Conservation (phyloP, 2,113 vertebrate species). For the Protomyctophum bolini region DNA sequence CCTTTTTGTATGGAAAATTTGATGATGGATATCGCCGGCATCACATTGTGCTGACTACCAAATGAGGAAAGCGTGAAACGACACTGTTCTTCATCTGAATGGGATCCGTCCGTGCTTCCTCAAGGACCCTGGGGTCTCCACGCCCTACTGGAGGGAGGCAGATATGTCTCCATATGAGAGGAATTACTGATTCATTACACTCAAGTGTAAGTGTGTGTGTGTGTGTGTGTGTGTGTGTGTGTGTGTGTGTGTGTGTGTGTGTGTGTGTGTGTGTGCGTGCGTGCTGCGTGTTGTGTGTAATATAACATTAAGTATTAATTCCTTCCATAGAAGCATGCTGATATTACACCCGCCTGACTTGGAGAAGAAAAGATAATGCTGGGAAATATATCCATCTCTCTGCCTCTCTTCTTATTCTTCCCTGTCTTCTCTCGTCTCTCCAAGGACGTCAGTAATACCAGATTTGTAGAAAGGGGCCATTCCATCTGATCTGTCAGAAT, state of each 20-base stretch:
- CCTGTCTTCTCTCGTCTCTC: conserved; percentile 37
- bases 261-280: conserved; percentile 16
- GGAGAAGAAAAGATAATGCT: conserved; percentile 2
- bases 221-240: background rate
- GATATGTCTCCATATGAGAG: conserved; percentile 29
- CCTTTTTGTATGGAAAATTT: conserved; percentile 22
- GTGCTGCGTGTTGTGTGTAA: background rate
- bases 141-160: conserved; percentile 31
- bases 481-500: conserved; percentile 61
- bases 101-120: conserved; percentile 17
- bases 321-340: conserved; percentile 22
- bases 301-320: conserved; percentile 29
- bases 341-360: conserved; percentile 31
- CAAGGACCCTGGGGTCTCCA: conserved; percentile 43
- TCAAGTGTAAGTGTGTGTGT: conserved; percentile 31
- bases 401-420: conserved; percentile 38
- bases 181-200: no score
- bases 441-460: conserved; percentile 54
- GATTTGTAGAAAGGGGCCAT: conserved; percentile 68
- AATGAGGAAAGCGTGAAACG: conserved; percentile 52
- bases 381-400: conserved; percentile 32
- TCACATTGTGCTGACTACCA: conserved; percentile 43
- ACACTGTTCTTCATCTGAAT: conserved; percentile 58
- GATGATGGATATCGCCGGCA: conserved; percentile 58
- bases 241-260: conserved; percentile 29